Percentiles rank a stretch among this genome's conserved stretches.
Evolutionary conservation across 2,797 vertebrate genomes (phyloP).

Genomic region (Pantherophis alleghaniensis): DNA sequence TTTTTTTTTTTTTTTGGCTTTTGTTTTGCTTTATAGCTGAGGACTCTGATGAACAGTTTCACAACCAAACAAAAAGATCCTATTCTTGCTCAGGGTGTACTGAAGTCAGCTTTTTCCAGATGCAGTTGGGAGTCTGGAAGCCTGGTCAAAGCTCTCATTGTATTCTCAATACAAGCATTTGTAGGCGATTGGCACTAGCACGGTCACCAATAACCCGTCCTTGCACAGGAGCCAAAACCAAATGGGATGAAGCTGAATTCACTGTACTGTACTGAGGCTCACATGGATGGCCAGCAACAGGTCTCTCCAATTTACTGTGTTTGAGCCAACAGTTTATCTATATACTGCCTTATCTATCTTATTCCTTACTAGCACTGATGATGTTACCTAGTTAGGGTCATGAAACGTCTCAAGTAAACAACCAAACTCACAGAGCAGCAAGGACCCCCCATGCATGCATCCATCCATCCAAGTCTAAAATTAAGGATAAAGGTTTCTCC

Average conservation of each 20-base stretch:
- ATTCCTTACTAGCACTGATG: not conserved
- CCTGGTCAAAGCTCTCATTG: constrained; percentile 16
- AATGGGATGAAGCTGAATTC: not conserved
- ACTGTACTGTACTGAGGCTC: not conserved
- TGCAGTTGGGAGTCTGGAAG: not conserved
- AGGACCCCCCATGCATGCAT: not conserved
- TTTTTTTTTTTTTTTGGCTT: no score
- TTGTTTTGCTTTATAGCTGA: not conserved
- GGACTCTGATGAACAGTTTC: not conserved
- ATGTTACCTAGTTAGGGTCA: not conserved
- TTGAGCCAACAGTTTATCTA: not conserved
- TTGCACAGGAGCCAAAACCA: not conserved
- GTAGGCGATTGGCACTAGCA: not conserved
- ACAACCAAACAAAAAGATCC: not conserved
- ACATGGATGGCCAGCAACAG: not conserved
- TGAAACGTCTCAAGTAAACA: not conserved
- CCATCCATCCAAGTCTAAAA: not conserved
- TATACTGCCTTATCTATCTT: not conserved
- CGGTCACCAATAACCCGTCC: not conserved
- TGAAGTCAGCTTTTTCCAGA: not conserved
- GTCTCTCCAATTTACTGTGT: not conserved
- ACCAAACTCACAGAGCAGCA: not conserved
- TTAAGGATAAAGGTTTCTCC: not conserved
- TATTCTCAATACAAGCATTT: not conserved
- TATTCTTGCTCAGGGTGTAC: not conserved